Evolutionary conservation across 1,140 invertebrate genomes (phyloP).

Genomic region (Sitobion miscanthi): DNA sequence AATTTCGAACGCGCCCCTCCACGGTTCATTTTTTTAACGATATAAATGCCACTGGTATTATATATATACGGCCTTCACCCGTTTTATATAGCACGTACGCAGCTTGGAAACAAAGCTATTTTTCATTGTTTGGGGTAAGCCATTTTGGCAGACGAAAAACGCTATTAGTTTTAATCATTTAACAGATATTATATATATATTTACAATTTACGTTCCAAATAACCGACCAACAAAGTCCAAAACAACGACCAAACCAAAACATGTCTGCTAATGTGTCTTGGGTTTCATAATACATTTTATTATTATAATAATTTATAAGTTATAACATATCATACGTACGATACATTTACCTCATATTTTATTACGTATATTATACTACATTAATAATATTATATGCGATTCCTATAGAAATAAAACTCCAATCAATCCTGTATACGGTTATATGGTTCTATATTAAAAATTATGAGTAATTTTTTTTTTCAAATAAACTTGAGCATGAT

Average conservation of each 20-base stretch:
- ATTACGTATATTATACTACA: neutral
- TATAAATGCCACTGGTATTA: slow-evolving; percentile 2
- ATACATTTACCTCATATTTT: neutral
- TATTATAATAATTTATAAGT: neutral
- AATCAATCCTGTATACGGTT: neutral
- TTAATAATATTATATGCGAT: neutral
- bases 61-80: neutral
- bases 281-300: neutral
- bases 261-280: neutral
- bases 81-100: neutral
- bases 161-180: slow-evolving; percentile 17
- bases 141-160: slow-evolving; percentile 14
- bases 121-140: slow-evolving; percentile 9
- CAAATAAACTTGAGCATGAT: neutral
- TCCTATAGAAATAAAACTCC: neutral
- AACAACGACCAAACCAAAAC: neutral
- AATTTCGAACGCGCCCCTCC: neutral
- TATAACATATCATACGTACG: neutral
- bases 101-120: neutral
- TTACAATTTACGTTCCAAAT: neutral
- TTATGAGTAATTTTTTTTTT: neutral
- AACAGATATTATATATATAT: neutral
- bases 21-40: neutral
- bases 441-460: neutral
- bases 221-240: neutral